Evolutionary conservation across 2,797 vertebrate species (phyloP).

Genomic region (Cryptoprocta ferox): DNA sequence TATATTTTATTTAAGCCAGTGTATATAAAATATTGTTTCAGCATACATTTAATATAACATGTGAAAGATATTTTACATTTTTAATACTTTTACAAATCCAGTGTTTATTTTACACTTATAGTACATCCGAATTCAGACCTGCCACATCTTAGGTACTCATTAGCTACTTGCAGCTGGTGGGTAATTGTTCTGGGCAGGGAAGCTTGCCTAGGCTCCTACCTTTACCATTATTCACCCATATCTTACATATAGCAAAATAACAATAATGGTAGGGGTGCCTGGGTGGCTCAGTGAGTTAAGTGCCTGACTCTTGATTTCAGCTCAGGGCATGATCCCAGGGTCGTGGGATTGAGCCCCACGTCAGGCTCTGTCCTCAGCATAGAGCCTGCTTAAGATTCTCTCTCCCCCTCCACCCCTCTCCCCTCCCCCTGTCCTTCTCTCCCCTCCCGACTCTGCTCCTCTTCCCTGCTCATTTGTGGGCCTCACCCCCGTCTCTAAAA

Average conservation of each 20-base stretch:
- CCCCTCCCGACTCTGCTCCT: too few species aligned
- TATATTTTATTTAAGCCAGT: slow-evolving; percentile 2
- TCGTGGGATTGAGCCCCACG: too few species aligned
- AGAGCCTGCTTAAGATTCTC: too few species aligned
- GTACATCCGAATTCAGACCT: not conserved
- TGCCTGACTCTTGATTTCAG: too few species aligned
- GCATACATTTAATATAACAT: slow-evolving; percentile 12
- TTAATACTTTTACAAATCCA: slow-evolving; percentile 30
- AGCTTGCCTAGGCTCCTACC: not conserved
- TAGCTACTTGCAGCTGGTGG: not conserved
- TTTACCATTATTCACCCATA: not conserved
- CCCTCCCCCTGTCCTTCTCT: too few species aligned
- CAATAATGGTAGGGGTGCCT: not conserved
- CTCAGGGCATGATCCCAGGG: too few species aligned
- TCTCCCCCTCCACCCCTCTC: too few species aligned
- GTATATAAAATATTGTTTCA: not conserved
- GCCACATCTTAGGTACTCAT: not conserved
- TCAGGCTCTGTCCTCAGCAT: too few species aligned
- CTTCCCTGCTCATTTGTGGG: too few species aligned
- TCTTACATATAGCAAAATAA: not conserved
- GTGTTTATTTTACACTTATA: not conserved
- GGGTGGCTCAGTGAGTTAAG: too few species aligned
- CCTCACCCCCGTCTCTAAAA: too few species aligned
- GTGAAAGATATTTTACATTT: not conserved
- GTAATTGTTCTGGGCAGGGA: not conserved